phyloP scores from a whole-genome alignment of 1,140 invertebrate genomes.

The Drosophila cardini region DNA sequence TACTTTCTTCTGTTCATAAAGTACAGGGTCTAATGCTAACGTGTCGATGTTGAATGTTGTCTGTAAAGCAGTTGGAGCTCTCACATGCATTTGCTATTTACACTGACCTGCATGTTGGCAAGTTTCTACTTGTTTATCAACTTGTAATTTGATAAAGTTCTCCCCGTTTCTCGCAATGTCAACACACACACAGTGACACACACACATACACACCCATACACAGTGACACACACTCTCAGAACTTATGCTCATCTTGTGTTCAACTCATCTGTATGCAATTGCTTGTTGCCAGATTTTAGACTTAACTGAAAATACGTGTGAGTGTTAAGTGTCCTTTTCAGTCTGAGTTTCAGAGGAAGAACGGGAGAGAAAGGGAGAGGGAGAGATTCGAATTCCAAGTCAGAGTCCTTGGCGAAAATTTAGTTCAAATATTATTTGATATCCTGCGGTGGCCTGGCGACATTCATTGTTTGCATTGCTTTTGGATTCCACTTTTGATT shows the following conservation, averaged over 20 bases:
- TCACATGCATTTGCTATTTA: constrained; percentile 71
- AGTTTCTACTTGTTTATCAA: constrained; percentile 52
- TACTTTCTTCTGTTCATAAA: too few relatives aligned
- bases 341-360: neutral
- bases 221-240: too few relatives aligned
- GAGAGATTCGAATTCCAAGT: too few relatives aligned
- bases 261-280: constrained; percentile 55
- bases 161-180: constrained; percentile 22
- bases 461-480: constrained; percentile 75
- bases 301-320: constrained; percentile 45
- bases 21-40: neutral
- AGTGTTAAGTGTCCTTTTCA: constrained; percentile 1
- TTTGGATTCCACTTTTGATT: constrained; percentile 70
- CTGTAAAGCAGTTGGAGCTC: constrained; percentile 49
- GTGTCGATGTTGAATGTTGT: neutral
- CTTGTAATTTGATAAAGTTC: constrained; percentile 68
- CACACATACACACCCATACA: too few relatives aligned
- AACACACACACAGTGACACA: constrained; percentile 26
- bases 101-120: constrained; percentile 68
- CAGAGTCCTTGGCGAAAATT: constrained; percentile 42
- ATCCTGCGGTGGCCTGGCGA: constrained; percentile 65
- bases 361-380: too few relatives aligned
- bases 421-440: constrained; percentile 77
- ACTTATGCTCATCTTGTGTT: neutral
- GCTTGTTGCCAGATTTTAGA: constrained; percentile 35